Conservation (phyloP, 2,888 invertebrate species). For the Tortricodes alternella region DNA sequence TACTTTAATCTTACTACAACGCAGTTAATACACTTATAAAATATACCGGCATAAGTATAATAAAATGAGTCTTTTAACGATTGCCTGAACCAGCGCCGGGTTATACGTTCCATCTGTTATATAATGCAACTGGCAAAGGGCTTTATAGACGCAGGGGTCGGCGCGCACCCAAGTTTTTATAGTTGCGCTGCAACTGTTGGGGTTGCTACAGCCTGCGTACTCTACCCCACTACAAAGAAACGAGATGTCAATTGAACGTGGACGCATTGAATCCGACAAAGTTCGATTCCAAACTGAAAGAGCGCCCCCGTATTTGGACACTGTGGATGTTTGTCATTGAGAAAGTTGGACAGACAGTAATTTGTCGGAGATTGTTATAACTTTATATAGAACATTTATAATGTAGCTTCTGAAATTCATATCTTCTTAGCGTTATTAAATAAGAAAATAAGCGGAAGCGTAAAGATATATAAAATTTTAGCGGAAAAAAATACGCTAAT, state of each 20-base stretch:
- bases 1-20: too few species aligned
- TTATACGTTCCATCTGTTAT: slow-evolving; percentile 7
- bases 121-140: neutral
- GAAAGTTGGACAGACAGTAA: too few species aligned
- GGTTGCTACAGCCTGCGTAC: neutral
- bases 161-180: slow-evolving; percentile 1
- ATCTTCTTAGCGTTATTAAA: neutral
- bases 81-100: neutral
- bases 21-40: neutral
- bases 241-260: neutral
- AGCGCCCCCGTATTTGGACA: neutral
- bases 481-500: slow-evolving; percentile 18
- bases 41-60: neutral
- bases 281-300: neutral
- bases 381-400: neutral
- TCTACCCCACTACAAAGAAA: neutral
- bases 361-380: neutral
- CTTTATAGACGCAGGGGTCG: slow-evolving; percentile 3
- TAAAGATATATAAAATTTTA: neutral
- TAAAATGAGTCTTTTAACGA: neutral
- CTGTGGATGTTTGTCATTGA: too few species aligned
- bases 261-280: too few species aligned
- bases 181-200: neutral
- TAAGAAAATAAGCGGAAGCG: slow-evolving; percentile 5
- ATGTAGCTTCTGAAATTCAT: neutral